phyloP scores from a whole-genome alignment of 2,113 vertebrate species.

The Athene cunicularia region DNA sequence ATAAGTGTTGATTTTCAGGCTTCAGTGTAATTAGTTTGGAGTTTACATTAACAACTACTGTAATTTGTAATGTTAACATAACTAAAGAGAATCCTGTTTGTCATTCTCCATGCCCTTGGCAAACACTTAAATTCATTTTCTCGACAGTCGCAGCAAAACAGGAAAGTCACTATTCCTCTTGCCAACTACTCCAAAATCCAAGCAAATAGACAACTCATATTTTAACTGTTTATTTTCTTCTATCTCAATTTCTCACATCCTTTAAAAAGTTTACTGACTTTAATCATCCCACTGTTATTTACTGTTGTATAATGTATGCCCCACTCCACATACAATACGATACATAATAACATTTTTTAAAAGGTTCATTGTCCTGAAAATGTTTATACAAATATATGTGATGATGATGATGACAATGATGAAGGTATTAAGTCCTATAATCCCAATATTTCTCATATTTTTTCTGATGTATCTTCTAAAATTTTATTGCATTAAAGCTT shows the following conservation, averaged over 20 bases:
- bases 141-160: not conserved
- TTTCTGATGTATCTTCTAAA: not conserved
- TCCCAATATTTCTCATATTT: not conserved
- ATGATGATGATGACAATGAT: not conserved
- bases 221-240: not conserved
- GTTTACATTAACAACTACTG: not conserved
- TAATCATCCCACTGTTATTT: not conserved
- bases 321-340: not conserved
- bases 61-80: not conserved
- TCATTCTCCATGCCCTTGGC: not conserved
- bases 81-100: not conserved
- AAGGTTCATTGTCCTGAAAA: not conserved
- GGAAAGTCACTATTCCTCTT: not conserved
- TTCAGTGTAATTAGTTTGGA: not conserved
- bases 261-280: not conserved
- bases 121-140: slow-evolving; percentile 26
- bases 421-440: not conserved
- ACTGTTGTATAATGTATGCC: not conserved
- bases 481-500: not conserved
- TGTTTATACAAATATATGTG: not conserved
- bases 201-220: not conserved
- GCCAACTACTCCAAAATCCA: not conserved
- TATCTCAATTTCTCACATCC: not conserved
- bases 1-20: not conserved
- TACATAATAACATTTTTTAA: not conserved